phyloP scores from a whole-genome alignment of 2,797 vertebrate genomes.

The Smutsia temminckii region DNA sequence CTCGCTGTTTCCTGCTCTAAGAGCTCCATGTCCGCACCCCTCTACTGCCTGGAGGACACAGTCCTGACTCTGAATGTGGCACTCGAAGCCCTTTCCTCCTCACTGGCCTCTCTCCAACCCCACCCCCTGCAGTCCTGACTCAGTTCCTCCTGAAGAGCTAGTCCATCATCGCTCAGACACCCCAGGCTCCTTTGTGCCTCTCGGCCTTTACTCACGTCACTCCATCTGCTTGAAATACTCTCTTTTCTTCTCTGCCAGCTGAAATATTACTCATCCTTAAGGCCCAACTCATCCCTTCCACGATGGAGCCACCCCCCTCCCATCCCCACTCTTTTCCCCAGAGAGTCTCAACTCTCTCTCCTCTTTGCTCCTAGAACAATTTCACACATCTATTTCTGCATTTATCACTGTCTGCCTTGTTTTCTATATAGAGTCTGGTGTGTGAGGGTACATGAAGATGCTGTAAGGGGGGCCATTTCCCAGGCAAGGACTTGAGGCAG shows the following conservation, averaged over 20 bases:
- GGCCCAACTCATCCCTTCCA: background rate
- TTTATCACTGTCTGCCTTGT: conserved; percentile 32
- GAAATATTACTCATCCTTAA: conserved; percentile 17
- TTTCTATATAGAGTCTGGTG: conserved; percentile 11
- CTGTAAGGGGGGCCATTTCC: background rate
- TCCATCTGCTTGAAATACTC: background rate
- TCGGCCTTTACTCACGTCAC: background rate
- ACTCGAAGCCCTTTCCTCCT: background rate
- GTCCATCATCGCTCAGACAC: background rate
- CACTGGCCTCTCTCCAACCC: background rate
- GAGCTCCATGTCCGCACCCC: accelerated
- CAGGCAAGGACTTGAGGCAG: background rate
- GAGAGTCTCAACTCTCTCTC: conserved; percentile 6
- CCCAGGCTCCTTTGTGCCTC: background rate
- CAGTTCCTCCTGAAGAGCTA: background rate
- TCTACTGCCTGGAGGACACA: background rate
- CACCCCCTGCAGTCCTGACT: background rate
- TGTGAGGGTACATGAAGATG: background rate
- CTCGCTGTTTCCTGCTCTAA: background rate
- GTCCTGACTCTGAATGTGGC: background rate
- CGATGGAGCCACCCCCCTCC: background rate
- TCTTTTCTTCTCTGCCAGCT: background rate
- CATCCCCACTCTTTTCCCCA: background rate
- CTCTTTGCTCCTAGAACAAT: background rate
- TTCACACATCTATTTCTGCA: conserved; percentile 58